Conservation (phyloP, 2,797 vertebrate species). For the Buphagus erythrorhynchus region DNA sequence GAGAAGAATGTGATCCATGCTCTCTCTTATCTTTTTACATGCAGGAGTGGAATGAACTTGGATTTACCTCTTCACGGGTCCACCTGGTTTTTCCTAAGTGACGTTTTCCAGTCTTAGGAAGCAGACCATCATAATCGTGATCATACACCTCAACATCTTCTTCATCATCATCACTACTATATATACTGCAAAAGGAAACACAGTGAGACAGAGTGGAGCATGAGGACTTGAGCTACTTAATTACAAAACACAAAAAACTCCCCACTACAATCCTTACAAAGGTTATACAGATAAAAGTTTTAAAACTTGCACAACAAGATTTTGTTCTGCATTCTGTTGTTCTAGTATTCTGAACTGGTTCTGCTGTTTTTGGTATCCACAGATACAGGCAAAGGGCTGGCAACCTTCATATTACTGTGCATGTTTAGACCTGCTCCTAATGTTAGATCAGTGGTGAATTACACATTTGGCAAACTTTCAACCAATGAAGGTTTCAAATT, state of each 20-base stretch:
- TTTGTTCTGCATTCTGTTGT: conserved; percentile 77
- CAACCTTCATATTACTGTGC: conserved; percentile 84
- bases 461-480: conserved; percentile 84
- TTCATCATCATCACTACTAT: conserved; percentile 97
- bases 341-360: conserved; percentile 88
- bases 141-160: conserved; percentile 96
- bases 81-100: conserved; percentile 97
- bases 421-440: conserved; percentile 92
- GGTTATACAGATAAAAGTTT: conserved; percentile 83
- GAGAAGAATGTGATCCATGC: background rate
- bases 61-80: conserved; percentile 95
- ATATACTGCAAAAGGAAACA: conserved; percentile 86
- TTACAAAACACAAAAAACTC: conserved; percentile 54
- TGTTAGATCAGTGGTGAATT: conserved; percentile 86
- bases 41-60: background rate
- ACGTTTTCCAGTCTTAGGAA: conserved; percentile 92
- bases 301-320: conserved; percentile 90
- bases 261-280: conserved; percentile 74
- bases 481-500: conserved; percentile 80
- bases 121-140: conserved; percentile 94
- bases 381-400: conserved; percentile 91
- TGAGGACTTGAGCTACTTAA: conserved; percentile 9
- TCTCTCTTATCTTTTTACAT: background rate
- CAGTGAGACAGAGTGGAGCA: conserved; percentile 2
- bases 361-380: conserved; percentile 98